phyloP scores from a whole-genome alignment of 1,140 invertebrate species.

The Scaptomyza pallida region DNA sequence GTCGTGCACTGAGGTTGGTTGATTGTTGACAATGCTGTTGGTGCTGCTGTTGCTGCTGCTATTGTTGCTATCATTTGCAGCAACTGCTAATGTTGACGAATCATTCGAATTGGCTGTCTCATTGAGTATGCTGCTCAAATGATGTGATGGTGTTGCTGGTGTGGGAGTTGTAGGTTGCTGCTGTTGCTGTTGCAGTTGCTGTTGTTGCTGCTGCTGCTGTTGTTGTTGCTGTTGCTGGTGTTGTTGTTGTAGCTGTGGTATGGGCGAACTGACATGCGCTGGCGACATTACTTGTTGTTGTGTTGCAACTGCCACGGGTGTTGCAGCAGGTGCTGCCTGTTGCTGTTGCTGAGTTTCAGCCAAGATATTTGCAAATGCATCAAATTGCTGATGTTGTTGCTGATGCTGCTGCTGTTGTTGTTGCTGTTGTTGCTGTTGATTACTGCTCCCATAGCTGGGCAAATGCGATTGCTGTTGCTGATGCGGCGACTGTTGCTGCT shows the following conservation, averaged over 20 bases:
- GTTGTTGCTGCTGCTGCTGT: slow-evolving; percentile 40
- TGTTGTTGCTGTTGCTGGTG: slow-evolving; percentile 47
- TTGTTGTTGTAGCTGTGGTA: slow-evolving; percentile 55
- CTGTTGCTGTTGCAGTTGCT: slow-evolving; percentile 40
- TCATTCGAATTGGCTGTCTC: slow-evolving; percentile 82
- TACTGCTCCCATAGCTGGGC: slow-evolving; percentile 74
- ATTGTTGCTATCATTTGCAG: slow-evolving; percentile 80
- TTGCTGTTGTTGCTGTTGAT: slow-evolving; percentile 58
- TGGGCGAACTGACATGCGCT: slow-evolving; percentile 71
- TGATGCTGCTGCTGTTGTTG: slow-evolving; percentile 49
- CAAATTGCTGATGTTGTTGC: slow-evolving; percentile 68
- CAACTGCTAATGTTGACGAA: slow-evolving; percentile 77
- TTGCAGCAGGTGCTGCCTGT: slow-evolving; percentile 11
- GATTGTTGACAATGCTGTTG: slow-evolving; percentile 81
- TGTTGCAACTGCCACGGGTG: slow-evolving; percentile 26
- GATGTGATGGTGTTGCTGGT: slow-evolving; percentile 65
- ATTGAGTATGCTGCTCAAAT: slow-evolving; percentile 78
- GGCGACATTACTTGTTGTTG: slow-evolving; percentile 69
- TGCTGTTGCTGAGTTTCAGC: slow-evolving; percentile 38
- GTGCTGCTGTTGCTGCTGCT: slow-evolving; percentile 82
- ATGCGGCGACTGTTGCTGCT: slow-evolving; percentile 64
- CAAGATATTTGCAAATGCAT: slow-evolving; percentile 67
- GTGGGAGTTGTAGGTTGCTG: slow-evolving; percentile 40
- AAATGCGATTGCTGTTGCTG: slow-evolving; percentile 59
- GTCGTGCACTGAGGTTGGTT: slow-evolving; percentile 80